Conservation (phyloP, 30 jellyfish, hydroid and myxozoan species). For the Aurelia sp. region DNA sequence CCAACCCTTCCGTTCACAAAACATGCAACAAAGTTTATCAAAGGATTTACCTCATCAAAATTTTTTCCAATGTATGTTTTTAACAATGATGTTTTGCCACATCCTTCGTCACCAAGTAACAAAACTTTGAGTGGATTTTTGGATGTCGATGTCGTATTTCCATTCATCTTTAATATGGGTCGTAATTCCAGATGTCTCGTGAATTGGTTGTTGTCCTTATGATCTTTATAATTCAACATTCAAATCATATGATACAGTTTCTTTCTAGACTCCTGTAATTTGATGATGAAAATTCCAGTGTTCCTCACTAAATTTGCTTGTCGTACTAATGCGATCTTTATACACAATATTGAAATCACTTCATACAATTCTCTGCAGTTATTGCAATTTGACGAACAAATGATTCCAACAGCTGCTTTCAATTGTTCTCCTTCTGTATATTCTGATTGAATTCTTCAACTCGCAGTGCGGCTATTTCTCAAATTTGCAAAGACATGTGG, state of each 20-base stretch:
- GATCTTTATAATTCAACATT: too few species aligned
- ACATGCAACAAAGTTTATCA: too few species aligned
- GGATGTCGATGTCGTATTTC: conserved; percentile 8
- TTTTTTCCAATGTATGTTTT: conserved; percentile 51
- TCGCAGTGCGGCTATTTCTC: conserved; percentile 19
- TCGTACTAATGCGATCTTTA: too few species aligned
- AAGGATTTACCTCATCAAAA: conserved; percentile 29
- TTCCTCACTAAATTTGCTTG: too few species aligned
- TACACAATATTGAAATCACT: not conserved
- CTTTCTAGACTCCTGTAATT: too few species aligned
- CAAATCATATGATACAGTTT: too few species aligned
- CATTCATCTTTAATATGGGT: not conserved
- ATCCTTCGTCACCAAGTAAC: conserved; percentile 72
- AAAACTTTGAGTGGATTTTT: conserved; percentile 51
- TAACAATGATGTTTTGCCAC: conserved; percentile 74
- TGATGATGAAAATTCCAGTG: too few species aligned
- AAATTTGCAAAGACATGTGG: conserved; percentile 21
- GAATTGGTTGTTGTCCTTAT: not conserved
- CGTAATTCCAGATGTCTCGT: not conserved
- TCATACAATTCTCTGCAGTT: not conserved
- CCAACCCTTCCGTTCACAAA: too few species aligned
- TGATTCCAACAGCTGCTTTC: conserved; percentile 20
- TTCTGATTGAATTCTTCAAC: conserved; percentile 27
- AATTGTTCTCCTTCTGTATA: conserved; percentile 10
- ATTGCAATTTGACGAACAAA: conserved; percentile 2